Evolutionary conservation across 2,113 vertebrate species (phyloP), one percentile per base, ranked within the genome.

Genomic region (Xenopus borealis): DNA sequence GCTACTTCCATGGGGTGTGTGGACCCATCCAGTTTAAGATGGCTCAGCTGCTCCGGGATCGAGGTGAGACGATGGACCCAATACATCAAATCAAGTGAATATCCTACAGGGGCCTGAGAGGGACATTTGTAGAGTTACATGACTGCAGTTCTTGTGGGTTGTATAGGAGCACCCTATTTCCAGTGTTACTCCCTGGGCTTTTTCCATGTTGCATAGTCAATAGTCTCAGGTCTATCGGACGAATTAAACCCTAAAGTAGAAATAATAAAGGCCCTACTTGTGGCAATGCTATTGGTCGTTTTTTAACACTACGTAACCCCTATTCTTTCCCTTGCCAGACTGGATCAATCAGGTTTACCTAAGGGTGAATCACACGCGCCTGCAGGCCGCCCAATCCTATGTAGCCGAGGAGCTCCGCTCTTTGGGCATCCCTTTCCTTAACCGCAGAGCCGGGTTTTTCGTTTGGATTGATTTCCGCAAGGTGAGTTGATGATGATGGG

Each of bases 401-500:
- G 75, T 99, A 75, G 89, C 91, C 0, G 85, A 87, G 47, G 93
- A 96, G 83, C 90, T 99, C 81, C 87, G 71, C 82, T 84, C 81
- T 2, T 79, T 98, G 62, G 91, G 91, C 5, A 72, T 98, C 75
- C 94, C 94, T 11, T 96, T 93, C 75, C 89, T 99, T 72, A 86
- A 93, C 79, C 85, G 91, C 2, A 87, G 89, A 0, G 93, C 94
- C 0, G 87, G 95, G 17, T 91, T 98, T 81, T 98, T 92, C 78
- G 84, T 98, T 75, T 99, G 97, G 97, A 91, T 89, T 0, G 94
- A 99, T 78, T 85, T 99, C 82, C 92, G 94, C 75, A 95, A 98
- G 94, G 97, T 99, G 81, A 84, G 82, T 30, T 1, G 8, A 2
- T 46, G 11, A 44, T 5, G 44, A 3, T 27, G 23, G 1, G 23